Conservation (phyloP, 2,797 vertebrate species). For the Cossypha caffra region DNA sequence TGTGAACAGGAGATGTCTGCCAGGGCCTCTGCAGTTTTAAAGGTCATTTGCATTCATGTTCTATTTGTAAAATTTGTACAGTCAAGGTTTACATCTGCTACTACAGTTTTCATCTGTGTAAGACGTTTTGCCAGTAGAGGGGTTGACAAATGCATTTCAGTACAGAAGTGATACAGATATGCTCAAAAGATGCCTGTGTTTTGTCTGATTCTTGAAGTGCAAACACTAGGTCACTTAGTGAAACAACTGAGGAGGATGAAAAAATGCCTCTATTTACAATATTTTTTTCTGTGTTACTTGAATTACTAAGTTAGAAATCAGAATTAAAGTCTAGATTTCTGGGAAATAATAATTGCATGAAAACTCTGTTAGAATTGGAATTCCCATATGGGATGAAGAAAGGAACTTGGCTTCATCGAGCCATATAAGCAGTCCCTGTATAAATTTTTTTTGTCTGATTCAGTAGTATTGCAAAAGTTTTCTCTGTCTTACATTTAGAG, state of each 20-base stretch:
- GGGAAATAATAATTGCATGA: background rate
- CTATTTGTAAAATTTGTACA: background rate
- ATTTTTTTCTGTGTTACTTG: background rate
- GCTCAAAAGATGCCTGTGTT: background rate
- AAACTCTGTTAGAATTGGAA: background rate
- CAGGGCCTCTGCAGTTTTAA: background rate
- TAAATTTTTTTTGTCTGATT: background rate
- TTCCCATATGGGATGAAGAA: background rate
- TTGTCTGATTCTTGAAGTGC: background rate
- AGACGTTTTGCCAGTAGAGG: background rate
- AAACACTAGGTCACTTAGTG: background rate
- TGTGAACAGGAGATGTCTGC: background rate
- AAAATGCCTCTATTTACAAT: background rate
- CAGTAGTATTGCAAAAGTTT: background rate
- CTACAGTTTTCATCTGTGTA: background rate
- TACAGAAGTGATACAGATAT: background rate
- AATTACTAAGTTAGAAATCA: background rate
- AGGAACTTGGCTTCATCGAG: background rate
- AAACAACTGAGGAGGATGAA: background rate
- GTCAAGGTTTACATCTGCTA: background rate
- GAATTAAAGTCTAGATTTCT: background rate
- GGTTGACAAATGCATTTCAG: background rate
- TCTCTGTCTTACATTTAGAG: background rate
- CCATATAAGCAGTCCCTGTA: background rate
- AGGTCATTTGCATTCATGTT: background rate